Conservation (phyloP, 2,113 vertebrate genomes). For the Toxotes jaculatrix region DNA sequence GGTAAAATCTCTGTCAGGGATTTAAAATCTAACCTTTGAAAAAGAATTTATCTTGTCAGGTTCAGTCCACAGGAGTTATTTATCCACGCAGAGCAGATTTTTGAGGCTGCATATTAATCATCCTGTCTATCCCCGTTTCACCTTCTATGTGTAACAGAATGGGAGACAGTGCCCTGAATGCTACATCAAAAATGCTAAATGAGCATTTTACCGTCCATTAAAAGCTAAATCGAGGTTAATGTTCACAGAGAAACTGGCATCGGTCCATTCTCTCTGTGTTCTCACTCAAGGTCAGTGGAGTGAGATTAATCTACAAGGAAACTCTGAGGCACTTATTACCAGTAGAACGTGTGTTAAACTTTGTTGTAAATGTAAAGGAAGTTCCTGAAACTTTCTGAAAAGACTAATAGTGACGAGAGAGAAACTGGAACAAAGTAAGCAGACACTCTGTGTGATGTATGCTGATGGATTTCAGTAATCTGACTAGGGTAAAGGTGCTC, state of each 20-base stretch:
- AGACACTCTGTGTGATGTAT: background rate
- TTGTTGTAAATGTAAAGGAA: too few species aligned
- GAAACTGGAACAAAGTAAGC: too few species aligned
- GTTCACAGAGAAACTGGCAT: background rate
- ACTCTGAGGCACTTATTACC: background rate
- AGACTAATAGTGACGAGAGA: too few species aligned
- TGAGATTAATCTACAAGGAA: too few species aligned
- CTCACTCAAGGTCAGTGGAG: background rate
- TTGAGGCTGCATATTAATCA: background rate
- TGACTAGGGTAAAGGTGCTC: background rate
- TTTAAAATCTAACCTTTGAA: background rate
- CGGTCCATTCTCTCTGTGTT: background rate
- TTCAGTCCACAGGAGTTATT: background rate
- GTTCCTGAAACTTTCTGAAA: too few species aligned
- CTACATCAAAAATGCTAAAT: background rate
- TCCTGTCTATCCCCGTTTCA: background rate
- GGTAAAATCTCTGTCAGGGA: too few species aligned
- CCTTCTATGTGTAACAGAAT: too few species aligned
- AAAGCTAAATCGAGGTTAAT: background rate
- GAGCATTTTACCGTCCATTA: background rate
- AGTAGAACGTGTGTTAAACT: too few species aligned
- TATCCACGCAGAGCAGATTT: too few species aligned
- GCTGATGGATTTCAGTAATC: constrained; percentile 22
- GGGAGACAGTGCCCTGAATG: too few species aligned
- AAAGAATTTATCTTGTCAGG: too few species aligned